phyloP scores from a whole-genome alignment of 53 echinoderm and acorn worm species.

The Paelopatides confundens region DNA sequence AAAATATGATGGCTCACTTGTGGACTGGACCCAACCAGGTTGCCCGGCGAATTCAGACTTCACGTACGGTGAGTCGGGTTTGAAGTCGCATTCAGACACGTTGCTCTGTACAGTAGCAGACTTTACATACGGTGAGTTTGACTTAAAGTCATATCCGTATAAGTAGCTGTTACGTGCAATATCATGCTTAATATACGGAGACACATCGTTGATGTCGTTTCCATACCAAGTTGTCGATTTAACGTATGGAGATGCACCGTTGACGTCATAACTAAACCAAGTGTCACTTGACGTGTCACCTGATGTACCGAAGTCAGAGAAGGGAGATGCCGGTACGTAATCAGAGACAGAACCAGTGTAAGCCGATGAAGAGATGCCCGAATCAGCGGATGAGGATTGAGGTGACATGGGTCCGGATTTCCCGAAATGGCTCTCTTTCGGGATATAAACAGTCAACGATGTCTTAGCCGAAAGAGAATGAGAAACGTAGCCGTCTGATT shows the following conservation, averaged over 20 bases:
- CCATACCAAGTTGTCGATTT: too few species aligned
- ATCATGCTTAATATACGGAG: background rate
- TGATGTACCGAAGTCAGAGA: background rate
- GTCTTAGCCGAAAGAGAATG: background rate
- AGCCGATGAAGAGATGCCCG: background rate
- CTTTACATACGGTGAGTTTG: background rate
- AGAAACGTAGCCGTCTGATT: background rate
- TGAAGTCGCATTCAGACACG: background rate
- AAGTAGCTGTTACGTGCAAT: background rate
- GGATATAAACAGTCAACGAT: background rate
- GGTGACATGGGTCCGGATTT: background rate
- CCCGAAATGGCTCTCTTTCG: background rate
- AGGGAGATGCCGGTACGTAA: background rate
- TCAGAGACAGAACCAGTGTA: constrained; percentile 7
- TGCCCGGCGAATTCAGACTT: background rate
- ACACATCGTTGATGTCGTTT: background rate
- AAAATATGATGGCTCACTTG: background rate
- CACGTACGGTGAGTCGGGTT: background rate
- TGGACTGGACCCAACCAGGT: background rate
- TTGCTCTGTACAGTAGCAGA: background rate
- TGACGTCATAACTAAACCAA: background rate
- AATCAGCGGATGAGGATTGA: background rate
- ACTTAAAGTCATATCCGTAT: background rate
- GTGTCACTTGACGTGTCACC: background rate
- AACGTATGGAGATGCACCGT: background rate